phyloP scores from a whole-genome alignment of 2,797 vertebrate species.

The Octomys mimax region DNA sequence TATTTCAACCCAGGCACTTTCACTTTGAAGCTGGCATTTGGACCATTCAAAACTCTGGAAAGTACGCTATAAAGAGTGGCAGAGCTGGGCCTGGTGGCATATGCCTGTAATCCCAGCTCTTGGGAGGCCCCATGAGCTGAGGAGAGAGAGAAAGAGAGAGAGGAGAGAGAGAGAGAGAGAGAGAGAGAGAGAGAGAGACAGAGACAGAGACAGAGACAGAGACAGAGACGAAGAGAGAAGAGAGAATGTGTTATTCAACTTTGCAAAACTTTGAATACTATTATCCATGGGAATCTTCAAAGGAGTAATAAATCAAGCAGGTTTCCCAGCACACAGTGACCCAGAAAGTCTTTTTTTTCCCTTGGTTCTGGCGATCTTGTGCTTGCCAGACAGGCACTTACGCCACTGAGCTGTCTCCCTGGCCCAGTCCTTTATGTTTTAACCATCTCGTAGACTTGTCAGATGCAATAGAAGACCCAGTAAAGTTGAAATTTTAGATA shows the following conservation, averaged over 20 bases:
- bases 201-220: too few relatives aligned
- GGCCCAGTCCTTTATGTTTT: background rate
- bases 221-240: too few relatives aligned
- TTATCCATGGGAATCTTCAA: background rate
- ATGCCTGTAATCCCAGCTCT: background rate
- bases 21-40: background rate
- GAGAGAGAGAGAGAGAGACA: too few relatives aligned
- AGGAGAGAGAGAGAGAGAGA: too few relatives aligned
- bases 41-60: background rate
- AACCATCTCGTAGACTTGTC: background rate
- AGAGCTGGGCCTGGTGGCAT: background rate
- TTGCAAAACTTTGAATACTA: background rate
- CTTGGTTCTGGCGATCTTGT: too few relatives aligned
- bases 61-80: background rate
- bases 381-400: too few relatives aligned
- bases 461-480: background rate
- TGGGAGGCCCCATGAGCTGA: background rate
- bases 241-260: background rate
- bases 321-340: accelerated
- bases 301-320: background rate
- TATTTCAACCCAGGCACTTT: background rate
- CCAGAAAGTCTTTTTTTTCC: too few relatives aligned
- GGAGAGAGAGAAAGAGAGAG: too few relatives aligned
- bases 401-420: too few relatives aligned
- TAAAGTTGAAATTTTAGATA: slow-evolving; percentile 10